Conservation (phyloP, 2,797 vertebrate species). For the Dendrocincla tyrannina region DNA sequence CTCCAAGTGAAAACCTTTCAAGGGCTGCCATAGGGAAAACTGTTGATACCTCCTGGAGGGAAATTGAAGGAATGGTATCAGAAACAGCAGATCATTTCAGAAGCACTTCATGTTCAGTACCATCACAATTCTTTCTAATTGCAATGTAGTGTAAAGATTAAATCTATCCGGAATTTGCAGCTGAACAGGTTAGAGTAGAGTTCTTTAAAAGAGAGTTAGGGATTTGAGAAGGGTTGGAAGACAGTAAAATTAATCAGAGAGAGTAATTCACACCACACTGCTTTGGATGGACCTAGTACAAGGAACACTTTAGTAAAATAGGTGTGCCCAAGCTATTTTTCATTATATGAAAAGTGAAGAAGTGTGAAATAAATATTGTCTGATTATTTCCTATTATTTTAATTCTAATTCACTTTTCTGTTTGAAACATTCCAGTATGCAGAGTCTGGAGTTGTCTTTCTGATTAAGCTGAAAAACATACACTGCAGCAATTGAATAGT, state of each 20-base stretch:
- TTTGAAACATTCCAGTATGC: not conserved
- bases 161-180: not conserved
- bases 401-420: not conserved
- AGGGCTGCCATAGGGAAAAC: not conserved
- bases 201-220: not conserved
- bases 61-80: not conserved
- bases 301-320: not conserved
- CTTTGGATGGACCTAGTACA: not conserved
- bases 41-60: not conserved
- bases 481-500: not conserved
- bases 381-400: not conserved
- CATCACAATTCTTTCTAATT: not conserved
- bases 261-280: not conserved
- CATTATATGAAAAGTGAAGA: not conserved
- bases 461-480: not conserved
- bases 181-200: not conserved
- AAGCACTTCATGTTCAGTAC: not conserved
- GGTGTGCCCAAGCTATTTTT: not conserved
- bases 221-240: not conserved
- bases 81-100: not conserved
- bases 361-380: not conserved
- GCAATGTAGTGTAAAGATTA: not conserved
- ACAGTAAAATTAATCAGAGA: not conserved
- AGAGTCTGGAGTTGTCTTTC: not conserved
- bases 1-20: not conserved